Base-by-base conservation (phyloP, 1,140 invertebrate species). In the Panonychus citri region DNA sequence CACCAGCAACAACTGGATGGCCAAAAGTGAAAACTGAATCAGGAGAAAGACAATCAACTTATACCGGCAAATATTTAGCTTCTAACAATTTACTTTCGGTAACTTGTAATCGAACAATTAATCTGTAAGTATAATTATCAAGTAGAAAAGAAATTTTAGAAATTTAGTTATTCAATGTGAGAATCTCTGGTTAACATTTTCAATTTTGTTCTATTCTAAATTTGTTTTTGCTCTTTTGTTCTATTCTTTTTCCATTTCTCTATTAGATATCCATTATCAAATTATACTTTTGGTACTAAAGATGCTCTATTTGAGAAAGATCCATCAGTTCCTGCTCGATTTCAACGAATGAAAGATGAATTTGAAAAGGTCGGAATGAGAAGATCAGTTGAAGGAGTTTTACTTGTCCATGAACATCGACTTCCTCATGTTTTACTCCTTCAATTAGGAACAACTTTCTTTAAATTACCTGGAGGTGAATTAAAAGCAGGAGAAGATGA, bases 251-350 rank as follows among this genome's bases (percentile, higher is more conserved):
- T 8, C 15, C n/a, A 12, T 53, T 53, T 1, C 37, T 17, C n/a
- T 21, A 21, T 15, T 37, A 59, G 59, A 37, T 60, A 97, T 75
- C 93, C 91, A 43, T 72, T 98, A 60, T 95, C 89, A 64, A 99
- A 98, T 73, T 99, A 98, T 74, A 98, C 91, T 65, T 99, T 99
- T 73, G 93, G 93, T 57, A 97, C 91, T 48, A 98, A 99, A 73
- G 94, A 99, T 69, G 85, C 93, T 12, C 74, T 98, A 51, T 97
- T 95, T 73, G 95, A 99, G 70, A 93, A 91, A 72, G 95, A 99
- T 75, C 87, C 89, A 8, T 96, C 90, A 15, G 95, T 99, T 27
- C 88, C 89, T 17, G 93, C 93, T 10, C 75, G 95, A 64, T 99
- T 99, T 74, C 88, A 95, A 66, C 74, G 95, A 49, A 96, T 99